Base-by-base conservation (phyloP, 2,888 invertebrate genomes). In the Agriopis leucophaearia region DNA sequence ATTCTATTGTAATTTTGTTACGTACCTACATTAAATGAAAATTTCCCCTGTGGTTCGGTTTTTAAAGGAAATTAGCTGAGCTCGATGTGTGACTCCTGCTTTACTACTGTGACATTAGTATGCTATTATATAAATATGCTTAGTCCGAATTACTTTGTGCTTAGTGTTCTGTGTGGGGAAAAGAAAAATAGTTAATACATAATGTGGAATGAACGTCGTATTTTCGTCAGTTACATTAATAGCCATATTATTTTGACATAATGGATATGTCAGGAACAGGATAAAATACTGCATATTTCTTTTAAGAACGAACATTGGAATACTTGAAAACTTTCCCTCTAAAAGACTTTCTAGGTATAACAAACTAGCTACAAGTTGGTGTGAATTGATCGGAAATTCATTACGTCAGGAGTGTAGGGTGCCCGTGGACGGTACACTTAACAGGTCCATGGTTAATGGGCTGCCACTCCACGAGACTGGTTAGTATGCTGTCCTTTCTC, bases 81-180 rank as follows among this genome's bases (percentile, higher is more conserved):
- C 42, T 40, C 7, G 12, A 3, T 2, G 55, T 42, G 18, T 18
- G 27, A 3, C 4, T 0, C 42, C 5, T 3, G 6, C 52, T 16
- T 38, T 38, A 9, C 5, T 51, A 4, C 10, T 40, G 52, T 42
- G 12, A 6, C 27, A 44, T 27, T 42, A 18, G 27, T 42, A 18
- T 35, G 44, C 16, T 45, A 27, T 36, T 51, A 61, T 50, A 45
- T 61, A 61, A 61, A 60, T 59, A 65, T 48, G 55, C 7, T 65
- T 44, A 55, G 59, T 18, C 40, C 27, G 44, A 59, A 59, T 60
- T 38, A 59, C 45, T 61, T 36, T 45, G 66, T 45, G 44, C 13
- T 36, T 35, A 54, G 40, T 52, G 38, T 15, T 15, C 35, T 36
- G 56, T 44, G 50, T 13, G 36, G 45, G 18, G 45, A 62, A 42